phyloP scores from a whole-genome alignment of 2,888 invertebrate genomes.

The Heliconius ethilla region DNA sequence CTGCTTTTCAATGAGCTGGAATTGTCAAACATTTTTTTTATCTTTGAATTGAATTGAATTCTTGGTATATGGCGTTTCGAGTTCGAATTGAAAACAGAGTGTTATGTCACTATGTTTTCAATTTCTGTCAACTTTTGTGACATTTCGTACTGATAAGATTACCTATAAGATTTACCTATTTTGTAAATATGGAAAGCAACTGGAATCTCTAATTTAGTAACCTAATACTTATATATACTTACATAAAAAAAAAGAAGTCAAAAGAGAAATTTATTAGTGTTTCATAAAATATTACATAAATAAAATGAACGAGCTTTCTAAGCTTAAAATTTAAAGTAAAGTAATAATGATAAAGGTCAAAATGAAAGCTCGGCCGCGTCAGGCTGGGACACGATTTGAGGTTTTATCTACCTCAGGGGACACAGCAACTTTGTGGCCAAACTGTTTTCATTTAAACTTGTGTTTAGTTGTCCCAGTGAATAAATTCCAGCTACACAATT shows the following conservation, averaged over 20 bases:
- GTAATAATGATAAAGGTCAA: slow-evolving; percentile 20
- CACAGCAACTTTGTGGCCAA: slow-evolving; percentile 29
- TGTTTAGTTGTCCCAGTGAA: slow-evolving; percentile 22
- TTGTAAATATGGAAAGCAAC: background rate
- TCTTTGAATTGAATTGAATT: too few species aligned
- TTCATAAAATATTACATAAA: slow-evolving; percentile 1
- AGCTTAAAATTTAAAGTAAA: slow-evolving; percentile 8
- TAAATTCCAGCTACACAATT: slow-evolving; percentile 23
- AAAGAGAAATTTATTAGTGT: background rate
- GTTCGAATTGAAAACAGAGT: too few species aligned
- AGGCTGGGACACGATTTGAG: slow-evolving; percentile 17
- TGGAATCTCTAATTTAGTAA: background rate
- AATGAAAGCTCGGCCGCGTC: slow-evolving; percentile 13
- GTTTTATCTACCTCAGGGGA: slow-evolving; percentile 28
- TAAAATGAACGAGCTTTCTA: slow-evolving; percentile 4
- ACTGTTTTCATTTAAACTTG: slow-evolving; percentile 36
- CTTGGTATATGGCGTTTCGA: too few species aligned
- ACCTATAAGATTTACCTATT: too few species aligned
- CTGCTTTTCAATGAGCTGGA: too few species aligned
- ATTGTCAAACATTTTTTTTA: too few species aligned
- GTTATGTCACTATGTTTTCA: background rate
- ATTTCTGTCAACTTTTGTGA: background rate
- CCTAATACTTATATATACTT: background rate
- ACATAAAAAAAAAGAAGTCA: background rate
- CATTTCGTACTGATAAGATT: too few species aligned